Conservation (phyloP, 2,888 invertebrate genomes). For the Liopterus haemorrhoidalis region DNA sequence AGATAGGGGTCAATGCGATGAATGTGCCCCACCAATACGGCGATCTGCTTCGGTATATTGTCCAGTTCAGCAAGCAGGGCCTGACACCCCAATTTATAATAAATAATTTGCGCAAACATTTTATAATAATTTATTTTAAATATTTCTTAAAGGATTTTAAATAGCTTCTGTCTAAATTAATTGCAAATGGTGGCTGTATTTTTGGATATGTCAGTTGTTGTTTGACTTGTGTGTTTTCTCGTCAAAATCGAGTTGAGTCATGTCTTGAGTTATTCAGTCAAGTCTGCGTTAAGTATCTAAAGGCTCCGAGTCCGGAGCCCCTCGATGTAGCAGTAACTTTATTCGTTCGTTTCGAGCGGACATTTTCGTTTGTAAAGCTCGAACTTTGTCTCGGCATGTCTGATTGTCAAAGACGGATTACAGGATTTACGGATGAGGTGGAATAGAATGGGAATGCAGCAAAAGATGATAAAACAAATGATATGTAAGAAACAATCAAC, state of each 20-base stretch:
- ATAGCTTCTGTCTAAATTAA: neutral
- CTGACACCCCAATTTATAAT: slow-evolving; percentile 48
- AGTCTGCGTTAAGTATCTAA: slow-evolving; percentile 57
- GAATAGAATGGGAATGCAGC: slow-evolving; percentile 39
- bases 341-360: slow-evolving; percentile 82
- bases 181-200: slow-evolving; percentile 7
- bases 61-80: slow-evolving; percentile 58
- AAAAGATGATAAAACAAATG: slow-evolving; percentile 48
- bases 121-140: slow-evolving; percentile 11
- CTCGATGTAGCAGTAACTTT: slow-evolving; percentile 80
- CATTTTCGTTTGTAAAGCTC: slow-evolving; percentile 81
- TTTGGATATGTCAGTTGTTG: slow-evolving; percentile 11
- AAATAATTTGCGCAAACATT: slow-evolving; percentile 32
- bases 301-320: slow-evolving; percentile 74
- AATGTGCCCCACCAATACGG: slow-evolving; percentile 64
- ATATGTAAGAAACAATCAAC: slow-evolving; percentile 40
- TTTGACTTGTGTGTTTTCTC: slow-evolving; percentile 2
- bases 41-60: slow-evolving; percentile 64
- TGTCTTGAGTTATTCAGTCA: slow-evolving; percentile 22
- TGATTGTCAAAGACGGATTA: slow-evolving; percentile 44
- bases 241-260: slow-evolving; percentile 13
- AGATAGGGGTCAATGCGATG: slow-evolving; percentile 71
- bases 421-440: slow-evolving; percentile 32
- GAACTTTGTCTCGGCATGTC: slow-evolving; percentile 81
- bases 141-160: slow-evolving; percentile 16